These are phyloP conservation scores for Irena cyanogastra DNA, from an alignment of 2,113 vertebrate species.

Conservation along the genomic window DNA sequence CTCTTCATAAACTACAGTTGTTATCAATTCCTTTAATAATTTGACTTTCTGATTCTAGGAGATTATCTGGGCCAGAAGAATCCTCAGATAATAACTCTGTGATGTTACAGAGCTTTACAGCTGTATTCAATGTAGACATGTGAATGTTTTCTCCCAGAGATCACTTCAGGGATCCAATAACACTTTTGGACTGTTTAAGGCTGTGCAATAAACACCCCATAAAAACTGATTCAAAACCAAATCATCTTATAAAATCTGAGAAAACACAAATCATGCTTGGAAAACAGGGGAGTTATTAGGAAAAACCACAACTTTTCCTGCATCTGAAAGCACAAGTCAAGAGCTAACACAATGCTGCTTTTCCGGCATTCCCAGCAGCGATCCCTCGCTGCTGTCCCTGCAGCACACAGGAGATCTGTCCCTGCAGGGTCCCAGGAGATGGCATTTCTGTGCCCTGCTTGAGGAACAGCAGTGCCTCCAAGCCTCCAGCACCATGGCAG, in stretches of 20 bases:
- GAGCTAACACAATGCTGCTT: not conserved
- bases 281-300: not conserved
- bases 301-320: not conserved
- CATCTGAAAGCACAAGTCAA: not conserved
- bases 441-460: rapidly evolving
- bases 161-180: not conserved
- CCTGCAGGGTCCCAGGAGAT: not conserved
- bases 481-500: not conserved
- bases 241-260: not conserved
- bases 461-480: not conserved
- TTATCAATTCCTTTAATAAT: not conserved
- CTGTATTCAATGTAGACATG: not conserved
- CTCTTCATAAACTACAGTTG: not conserved
- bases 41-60: not conserved
- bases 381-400: not conserved
- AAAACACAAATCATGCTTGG: rapidly evolving
- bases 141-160: not conserved
- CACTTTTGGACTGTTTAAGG: not conserved
- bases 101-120: not conserved
- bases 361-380: not conserved
- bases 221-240: not conserved
- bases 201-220: not conserved
- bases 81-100: not conserved
- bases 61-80: not conserved
- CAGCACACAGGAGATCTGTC: not conserved